These are phyloP conservation scores for Lethocerus indicus DNA, from an alignment of 1,140 invertebrate genomes.

Conservation along the genomic window DNA sequence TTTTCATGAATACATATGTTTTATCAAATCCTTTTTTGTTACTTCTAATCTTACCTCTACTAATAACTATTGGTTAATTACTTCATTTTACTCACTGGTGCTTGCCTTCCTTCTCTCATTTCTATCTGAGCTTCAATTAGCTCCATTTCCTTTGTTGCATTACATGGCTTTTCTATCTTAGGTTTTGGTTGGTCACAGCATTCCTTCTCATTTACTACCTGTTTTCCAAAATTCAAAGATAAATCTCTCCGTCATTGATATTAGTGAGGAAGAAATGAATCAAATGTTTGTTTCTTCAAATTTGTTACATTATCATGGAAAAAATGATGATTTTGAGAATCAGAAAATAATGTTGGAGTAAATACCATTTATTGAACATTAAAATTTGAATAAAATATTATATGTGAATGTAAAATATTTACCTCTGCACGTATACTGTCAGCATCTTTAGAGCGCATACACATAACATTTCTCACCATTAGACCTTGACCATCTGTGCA, in stretches of 20 bases:
- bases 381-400: too few species aligned
- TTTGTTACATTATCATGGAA: too few species aligned
- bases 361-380: too few species aligned
- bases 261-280: too few species aligned
- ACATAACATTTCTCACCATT: conserved; percentile 10
- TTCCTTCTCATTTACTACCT: conserved; percentile 11
- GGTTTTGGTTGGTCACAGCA: conserved; percentile 8
- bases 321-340: too few species aligned
- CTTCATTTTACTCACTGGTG: background rate
- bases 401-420: too few species aligned
- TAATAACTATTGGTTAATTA: background rate
- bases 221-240: too few species aligned
- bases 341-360: too few species aligned
- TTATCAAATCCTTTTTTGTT: background rate
- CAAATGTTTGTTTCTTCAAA: too few species aligned
- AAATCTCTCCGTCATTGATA: too few species aligned
- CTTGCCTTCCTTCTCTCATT: background rate
- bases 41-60: background rate
- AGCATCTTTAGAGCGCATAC: conserved; percentile 4
- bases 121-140: background rate
- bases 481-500: conserved; percentile 5
- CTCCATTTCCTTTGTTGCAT: background rate
- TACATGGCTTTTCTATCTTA: conserved; percentile 6
- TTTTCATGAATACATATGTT: background rate
- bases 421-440: conserved; percentile 1